Base-by-base conservation (phyloP, 2,888 invertebrate species). In the Phragmatobia fuliginosa region DNA sequence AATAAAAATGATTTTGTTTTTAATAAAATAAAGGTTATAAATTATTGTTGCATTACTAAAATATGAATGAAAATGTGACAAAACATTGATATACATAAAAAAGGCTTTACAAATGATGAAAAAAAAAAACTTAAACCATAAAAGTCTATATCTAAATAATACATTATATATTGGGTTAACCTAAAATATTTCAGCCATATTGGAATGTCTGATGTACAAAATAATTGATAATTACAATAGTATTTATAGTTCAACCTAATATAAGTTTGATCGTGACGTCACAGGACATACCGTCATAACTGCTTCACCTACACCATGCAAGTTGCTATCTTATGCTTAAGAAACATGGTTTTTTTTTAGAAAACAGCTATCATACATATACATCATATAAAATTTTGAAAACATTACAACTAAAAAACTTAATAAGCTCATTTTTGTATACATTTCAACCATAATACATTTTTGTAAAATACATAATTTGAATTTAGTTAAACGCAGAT, bases 61-160 rank as follows among this genome's bases (percentile, higher is more conserved):
- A 76, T 70, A 69, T 72, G 60, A 71, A 36, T 70, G 77, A 66
- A 70, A 59, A 62, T 69, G 36, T 71, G 75, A 75, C 62, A 73
- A 71, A 75, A 80, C 71, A 74, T 62, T 65, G 72, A 72, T 75
- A 75, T 75, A 81, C 75, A 74, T 73, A 71, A 75, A 80, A 21
- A 76, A 68, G 63, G 73, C 61, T 82, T 80, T 79, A 80, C 76
- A 82, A 67, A 72, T 79, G 64, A 76, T 72, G 52, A 73, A 76
- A 80, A 69, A 71, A n/a, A 73, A 72, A 73, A 80, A 77, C 79
- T 75, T 80, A 80, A 75, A 74, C 5, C 71, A 78, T 79, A 78
- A 75, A 73, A 76, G 78, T 75, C 72, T 80, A 76, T 68, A 75
- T 76, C 83, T 83, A 83, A 82, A 79, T 81, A 83, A 79, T 83